These are phyloP conservation scores for Unio pictorum DNA, from an alignment of 2,888 invertebrate genomes.

Conservation along the genomic window DNA sequence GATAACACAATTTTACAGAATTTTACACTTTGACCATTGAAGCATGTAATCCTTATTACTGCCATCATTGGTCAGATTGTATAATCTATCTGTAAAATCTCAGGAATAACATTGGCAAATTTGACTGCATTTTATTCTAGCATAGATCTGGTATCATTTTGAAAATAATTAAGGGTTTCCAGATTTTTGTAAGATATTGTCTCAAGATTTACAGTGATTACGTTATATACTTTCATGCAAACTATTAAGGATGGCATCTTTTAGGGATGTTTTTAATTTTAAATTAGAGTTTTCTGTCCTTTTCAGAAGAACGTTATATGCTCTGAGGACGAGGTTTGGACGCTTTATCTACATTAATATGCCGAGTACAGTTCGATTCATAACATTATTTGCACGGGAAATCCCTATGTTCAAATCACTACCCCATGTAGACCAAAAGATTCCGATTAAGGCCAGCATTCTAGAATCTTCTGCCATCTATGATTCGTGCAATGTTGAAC, in stretches of 20 bases:
- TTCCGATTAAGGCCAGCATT: constrained; percentile 55
- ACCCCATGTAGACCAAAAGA: constrained; percentile 52
- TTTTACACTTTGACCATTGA: too few species aligned
- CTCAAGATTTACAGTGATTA: too few species aligned
- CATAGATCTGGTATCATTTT: too few species aligned
- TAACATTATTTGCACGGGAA: constrained; percentile 59
- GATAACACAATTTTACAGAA: too few species aligned
- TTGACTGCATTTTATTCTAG: too few species aligned
- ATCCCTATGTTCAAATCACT: constrained; percentile 59
- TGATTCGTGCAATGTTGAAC: constrained; percentile 43
- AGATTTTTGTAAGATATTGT: too few species aligned
- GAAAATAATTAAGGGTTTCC: too few species aligned
- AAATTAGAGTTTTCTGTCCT: not conserved
- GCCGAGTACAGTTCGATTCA: constrained; percentile 55
- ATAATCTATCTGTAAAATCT: too few species aligned
- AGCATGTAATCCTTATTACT: too few species aligned
- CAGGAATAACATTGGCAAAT: too few species aligned
- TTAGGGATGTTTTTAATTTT: not conserved
- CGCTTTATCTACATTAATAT: constrained; percentile 55
- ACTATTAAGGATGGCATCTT: not conserved
- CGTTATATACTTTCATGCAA: too few species aligned
- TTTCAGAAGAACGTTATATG: constrained; percentile 14
- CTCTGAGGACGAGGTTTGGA: constrained; percentile 32
- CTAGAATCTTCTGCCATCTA: constrained; percentile 56
- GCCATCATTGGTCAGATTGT: too few species aligned